These are phyloP conservation scores for Oscheius sp. DNA, from an alignment of 1,140 invertebrate species.

Conservation along the genomic window DNA sequence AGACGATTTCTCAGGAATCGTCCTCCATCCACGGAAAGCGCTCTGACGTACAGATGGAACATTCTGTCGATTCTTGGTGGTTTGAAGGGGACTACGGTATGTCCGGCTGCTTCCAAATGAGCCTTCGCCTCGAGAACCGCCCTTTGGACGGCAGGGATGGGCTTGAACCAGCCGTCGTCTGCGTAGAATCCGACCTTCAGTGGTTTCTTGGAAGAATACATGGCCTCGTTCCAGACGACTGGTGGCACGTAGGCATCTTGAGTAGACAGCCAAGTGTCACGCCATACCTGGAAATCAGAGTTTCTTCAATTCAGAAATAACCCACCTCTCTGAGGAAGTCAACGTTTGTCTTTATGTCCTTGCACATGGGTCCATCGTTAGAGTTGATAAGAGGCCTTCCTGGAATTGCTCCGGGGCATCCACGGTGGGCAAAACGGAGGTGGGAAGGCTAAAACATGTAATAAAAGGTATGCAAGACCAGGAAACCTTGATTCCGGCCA, in stretches of 20 bases:
- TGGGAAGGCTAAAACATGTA: constrained; percentile 37
- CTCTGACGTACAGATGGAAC: constrained; percentile 33
- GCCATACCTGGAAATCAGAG: constrained; percentile 28
- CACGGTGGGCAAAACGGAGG: constrained; percentile 34
- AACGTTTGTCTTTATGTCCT: constrained; percentile 25
- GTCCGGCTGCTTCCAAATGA: constrained; percentile 48
- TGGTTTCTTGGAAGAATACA: constrained; percentile 38
- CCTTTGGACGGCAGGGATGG: constrained; percentile 57
- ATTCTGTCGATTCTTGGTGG: constrained; percentile 27
- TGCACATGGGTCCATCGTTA: constrained; percentile 41
- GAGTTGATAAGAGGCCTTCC: constrained; percentile 44
- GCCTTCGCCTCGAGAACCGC: constrained; percentile 57
- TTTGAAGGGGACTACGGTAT: constrained; percentile 58
- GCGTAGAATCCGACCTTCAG: constrained; percentile 61
- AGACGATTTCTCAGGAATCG: constrained; percentile 5
- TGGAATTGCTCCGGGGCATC: constrained; percentile 37
- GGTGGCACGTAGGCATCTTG: constrained; percentile 44
- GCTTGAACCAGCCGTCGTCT: constrained; percentile 55
- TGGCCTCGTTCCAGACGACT: constrained; percentile 36
- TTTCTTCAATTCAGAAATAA: background rate
- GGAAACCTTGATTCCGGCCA: constrained; percentile 36
- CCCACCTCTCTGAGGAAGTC: constrained; percentile 19
- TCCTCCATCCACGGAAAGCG: constrained; percentile 11
- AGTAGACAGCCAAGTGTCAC: constrained; percentile 20
- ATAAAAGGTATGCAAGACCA: background rate